Evolutionary conservation across 2,113 vertebrate species (phyloP), one percentile per base, ranked within the genome.

Genomic region (Heterochromis multidens): DNA sequence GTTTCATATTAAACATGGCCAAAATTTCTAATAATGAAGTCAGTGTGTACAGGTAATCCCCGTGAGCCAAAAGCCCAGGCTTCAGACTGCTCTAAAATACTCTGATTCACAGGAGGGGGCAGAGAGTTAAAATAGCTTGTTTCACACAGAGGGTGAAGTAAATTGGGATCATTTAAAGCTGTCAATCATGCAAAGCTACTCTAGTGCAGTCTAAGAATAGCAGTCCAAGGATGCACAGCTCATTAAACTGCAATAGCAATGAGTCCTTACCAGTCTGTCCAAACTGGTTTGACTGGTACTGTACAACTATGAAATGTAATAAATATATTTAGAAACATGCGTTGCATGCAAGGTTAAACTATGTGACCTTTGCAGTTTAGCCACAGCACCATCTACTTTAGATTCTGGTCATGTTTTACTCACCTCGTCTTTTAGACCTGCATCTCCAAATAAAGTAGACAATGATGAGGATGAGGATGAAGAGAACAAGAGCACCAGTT

Each of bases 251-350:
- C 25, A 11, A 25, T 25, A n/a, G 4, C 43, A 46, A 3, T 13
- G 13, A n/a, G 11, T 58, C 21, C 40, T n/a, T 21, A 56, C 8
- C 52, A 54, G 8, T 54, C n/a, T 54, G 52, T 54, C 19, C 52
- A n/a, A 54, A 54, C 19, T n/a, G n/a, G 17, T 21, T 57, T 10
- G 56, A 57, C 56, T 57, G 21, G 6, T n/a, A 23, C 21, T 57
- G 21, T 23, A n/a, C 4, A 56, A 23, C 54, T 56, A 56, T 56
- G 54, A 56, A 56, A 56, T 11, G 3, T 54, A 0, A 21, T 54
- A 54, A 0, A 21, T 54, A 54, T 54, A 9, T 0, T 54, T 54
- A 4, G 19, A 54, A 0, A 9, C 7, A 1, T 6, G 46, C 8
- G 49, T 54, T 54, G 19, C 7, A n/a, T 54, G 21, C 52, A n/a